Percentiles rank a stretch among this genome's conserved stretches.
Evolutionary conservation across 1,140 invertebrate genomes (phyloP).

Genomic region (Ostrea edulis): DNA sequence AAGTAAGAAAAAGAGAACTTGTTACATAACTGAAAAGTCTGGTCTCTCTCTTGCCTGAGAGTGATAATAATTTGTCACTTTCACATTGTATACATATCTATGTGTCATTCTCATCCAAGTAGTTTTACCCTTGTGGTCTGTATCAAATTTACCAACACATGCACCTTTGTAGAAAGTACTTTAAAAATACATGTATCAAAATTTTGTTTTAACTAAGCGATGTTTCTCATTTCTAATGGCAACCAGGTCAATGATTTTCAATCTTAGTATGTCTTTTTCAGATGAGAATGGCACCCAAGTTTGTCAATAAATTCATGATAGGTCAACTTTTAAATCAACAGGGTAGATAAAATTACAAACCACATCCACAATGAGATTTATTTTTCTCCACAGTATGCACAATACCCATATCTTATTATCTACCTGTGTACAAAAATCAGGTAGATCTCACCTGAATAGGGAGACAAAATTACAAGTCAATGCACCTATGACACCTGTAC

Average conservation of each 20-base stretch:
- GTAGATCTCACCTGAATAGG: conserved; percentile 12
- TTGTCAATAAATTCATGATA: background rate
- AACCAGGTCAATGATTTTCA: background rate
- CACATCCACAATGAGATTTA: background rate
- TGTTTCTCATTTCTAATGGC: background rate
- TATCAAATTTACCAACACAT: background rate
- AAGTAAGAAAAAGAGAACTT: no score
- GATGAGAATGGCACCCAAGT: background rate
- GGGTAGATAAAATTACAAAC: background rate
- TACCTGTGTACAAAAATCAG: background rate
- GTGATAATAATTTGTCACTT: conserved; percentile 13
- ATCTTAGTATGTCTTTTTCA: background rate
- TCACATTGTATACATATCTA: background rate
- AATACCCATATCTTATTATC: background rate
- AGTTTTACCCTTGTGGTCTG: background rate
- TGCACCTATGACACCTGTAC: conserved; percentile 14
- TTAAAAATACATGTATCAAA: background rate
- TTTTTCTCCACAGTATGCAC: background rate
- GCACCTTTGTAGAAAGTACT: background rate
- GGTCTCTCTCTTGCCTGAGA: conserved; percentile 1
- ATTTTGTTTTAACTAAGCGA: background rate
- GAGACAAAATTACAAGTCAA: conserved; percentile 27
- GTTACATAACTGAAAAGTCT: background rate
- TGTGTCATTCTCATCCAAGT: conserved; percentile 4
- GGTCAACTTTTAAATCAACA: conserved; percentile 13